Percentiles rank a stretch among this genome's conserved stretches.
Evolutionary conservation across 2,797 vertebrate species (phyloP).

Genomic region (Pogonophryne albipinna): DNA sequence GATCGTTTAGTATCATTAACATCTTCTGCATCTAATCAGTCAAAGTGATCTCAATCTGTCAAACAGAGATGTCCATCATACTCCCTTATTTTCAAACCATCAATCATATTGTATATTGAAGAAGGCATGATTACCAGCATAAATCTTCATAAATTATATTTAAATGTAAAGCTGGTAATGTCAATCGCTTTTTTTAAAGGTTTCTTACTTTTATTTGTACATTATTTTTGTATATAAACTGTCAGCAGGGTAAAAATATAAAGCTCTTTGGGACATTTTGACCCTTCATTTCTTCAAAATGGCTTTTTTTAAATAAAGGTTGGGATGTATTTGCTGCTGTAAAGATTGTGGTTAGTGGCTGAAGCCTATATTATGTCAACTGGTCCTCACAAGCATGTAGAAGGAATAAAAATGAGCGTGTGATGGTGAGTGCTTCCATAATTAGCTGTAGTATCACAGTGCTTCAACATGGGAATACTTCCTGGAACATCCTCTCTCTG

Average conservation of each 20-base stretch:
- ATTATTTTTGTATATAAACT: background rate
- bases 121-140: background rate
- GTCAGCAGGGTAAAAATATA: background rate
- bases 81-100: conserved; percentile 18
- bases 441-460: conserved; percentile 51
- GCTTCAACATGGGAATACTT: conserved; percentile 64
- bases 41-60: conserved; percentile 47
- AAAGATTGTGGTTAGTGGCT: conserved; percentile 6
- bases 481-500: conserved; percentile 55
- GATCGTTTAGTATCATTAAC: conserved; percentile 31
- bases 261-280: background rate
- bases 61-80: background rate
- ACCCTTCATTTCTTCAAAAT: background rate
- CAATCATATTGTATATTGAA: conserved; percentile 1
- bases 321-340: background rate
- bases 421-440: conserved; percentile 50
- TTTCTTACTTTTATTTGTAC: no score
- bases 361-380: conserved; percentile 11
- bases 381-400: conserved; percentile 13
- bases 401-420: conserved; percentile 17
- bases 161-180: background rate
- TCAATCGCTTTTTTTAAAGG: background rate
- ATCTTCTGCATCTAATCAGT: conserved; percentile 33
- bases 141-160: conserved; percentile 7
- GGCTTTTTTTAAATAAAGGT: no score